Evolutionary conservation across 2,797 vertebrate genomes (phyloP).

Genomic region (Girardinus metallicus): DNA sequence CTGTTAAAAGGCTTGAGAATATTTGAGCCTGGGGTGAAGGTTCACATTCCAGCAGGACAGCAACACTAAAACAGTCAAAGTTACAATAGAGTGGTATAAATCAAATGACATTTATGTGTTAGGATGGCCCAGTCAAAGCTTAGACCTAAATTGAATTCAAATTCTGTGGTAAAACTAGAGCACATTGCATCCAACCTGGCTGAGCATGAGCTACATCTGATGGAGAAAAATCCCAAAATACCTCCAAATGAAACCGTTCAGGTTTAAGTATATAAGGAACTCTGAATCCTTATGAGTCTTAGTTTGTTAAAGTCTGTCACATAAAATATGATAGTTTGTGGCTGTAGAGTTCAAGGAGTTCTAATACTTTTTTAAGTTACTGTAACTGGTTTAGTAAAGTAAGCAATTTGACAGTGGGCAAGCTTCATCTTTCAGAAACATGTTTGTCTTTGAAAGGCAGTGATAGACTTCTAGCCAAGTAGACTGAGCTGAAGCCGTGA

Average conservation of each 20-base stretch:
- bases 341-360: neutral
- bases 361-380: neutral
- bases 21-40: neutral
- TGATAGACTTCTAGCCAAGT: neutral
- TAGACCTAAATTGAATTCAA: neutral
- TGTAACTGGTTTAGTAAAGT: neutral
- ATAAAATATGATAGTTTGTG: neutral
- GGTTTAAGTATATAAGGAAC: neutral
- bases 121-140: neutral
- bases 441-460: neutral
- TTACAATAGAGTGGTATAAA: neutral
- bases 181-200: neutral
- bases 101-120: neutral
- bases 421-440: neutral
- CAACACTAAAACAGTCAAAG: neutral
- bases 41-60: neutral
- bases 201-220: neutral
- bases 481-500: neutral
- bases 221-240: neutral
- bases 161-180: neutral
- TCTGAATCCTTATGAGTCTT: neutral
- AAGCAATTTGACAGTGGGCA: neutral
- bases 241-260: neutral
- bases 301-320: neutral
- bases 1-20: neutral